phyloP scores from a whole-genome alignment of 2,888 invertebrate species.

The Mechanitis mazaeus region DNA sequence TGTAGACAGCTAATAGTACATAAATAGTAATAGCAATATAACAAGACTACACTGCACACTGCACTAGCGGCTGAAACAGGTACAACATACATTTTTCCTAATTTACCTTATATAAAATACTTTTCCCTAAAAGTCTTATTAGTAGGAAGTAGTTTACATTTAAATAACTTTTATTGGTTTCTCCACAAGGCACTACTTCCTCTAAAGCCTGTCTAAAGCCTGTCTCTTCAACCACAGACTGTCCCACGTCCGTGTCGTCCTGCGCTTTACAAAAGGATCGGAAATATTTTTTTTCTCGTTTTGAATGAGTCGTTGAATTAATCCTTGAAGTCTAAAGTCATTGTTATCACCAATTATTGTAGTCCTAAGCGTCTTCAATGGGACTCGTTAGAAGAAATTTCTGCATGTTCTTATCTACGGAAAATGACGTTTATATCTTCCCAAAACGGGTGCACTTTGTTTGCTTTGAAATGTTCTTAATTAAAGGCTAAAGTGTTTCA shows the following conservation, averaged over 20 bases:
- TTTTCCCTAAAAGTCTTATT: too few species aligned
- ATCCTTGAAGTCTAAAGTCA: neutral
- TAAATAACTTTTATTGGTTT: neutral
- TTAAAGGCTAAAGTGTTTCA: neutral
- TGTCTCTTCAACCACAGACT: neutral
- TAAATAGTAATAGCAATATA: too few species aligned
- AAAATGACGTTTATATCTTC: slow-evolving; percentile 4
- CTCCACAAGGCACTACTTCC: neutral
- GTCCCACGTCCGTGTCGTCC: neutral
- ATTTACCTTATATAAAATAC: too few species aligned
- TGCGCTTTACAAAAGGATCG: neutral
- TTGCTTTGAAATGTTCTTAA: neutral
- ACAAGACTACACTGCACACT: too few species aligned
- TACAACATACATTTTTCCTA: too few species aligned
- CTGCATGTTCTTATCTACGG: neutral
- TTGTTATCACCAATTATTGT: neutral
- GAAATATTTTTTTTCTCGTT: neutral
- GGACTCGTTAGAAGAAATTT: neutral
- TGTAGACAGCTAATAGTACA: too few species aligned
- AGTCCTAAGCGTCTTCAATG: neutral
- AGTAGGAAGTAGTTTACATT: neutral
- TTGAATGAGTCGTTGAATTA: neutral
- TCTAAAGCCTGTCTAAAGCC: neutral
- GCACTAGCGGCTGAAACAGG: too few species aligned
- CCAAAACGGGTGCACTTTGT: neutral